Evolutionary conservation across 2,797 vertebrate genomes (phyloP).

Genomic region (Macropodus opercularis): DNA sequence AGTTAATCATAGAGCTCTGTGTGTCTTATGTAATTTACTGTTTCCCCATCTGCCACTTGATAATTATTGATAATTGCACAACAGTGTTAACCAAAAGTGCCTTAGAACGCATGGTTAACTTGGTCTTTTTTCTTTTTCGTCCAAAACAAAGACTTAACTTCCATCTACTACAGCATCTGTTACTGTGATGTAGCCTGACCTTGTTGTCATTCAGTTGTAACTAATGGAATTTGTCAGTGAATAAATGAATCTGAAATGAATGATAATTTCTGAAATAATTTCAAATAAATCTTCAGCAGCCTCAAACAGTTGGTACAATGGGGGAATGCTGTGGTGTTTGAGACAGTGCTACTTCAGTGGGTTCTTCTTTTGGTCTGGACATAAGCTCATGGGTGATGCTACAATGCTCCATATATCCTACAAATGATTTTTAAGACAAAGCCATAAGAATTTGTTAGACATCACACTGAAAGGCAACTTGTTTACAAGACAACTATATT

Average conservation of each 20-base stretch:
- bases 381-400: no score
- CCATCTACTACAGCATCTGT: conserved; percentile 35
- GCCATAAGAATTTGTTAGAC: no score
- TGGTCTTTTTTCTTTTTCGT: conserved; percentile 24
- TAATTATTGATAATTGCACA: conserved; percentile 40
- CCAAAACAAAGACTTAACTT: conserved; percentile 51
- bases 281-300: not conserved
- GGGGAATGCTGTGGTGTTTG: no score
- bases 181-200: conserved; percentile 46
- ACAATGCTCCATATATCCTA: no score
- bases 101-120: conserved; percentile 62
- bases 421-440: no score
- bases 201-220: conserved; percentile 14
- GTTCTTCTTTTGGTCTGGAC: no score
- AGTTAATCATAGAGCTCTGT: conserved; percentile 24
- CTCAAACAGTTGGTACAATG: no score
- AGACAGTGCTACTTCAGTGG: no score
- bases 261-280: conserved; percentile 16
- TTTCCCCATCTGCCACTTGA: conserved; percentile 63
- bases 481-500: no score
- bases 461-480: no score
- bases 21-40: conserved; percentile 47
- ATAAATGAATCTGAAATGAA: conserved; percentile 61
- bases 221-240: conserved; percentile 50
- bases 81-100: conserved; percentile 69